A percentile compares a stretch with the other conserved stretches of the same genome.
These are phyloP conservation scores for Orthonyx spaldingii DNA, from an alignment of 2,113 vertebrate species.

Conservation along the genomic window DNA sequence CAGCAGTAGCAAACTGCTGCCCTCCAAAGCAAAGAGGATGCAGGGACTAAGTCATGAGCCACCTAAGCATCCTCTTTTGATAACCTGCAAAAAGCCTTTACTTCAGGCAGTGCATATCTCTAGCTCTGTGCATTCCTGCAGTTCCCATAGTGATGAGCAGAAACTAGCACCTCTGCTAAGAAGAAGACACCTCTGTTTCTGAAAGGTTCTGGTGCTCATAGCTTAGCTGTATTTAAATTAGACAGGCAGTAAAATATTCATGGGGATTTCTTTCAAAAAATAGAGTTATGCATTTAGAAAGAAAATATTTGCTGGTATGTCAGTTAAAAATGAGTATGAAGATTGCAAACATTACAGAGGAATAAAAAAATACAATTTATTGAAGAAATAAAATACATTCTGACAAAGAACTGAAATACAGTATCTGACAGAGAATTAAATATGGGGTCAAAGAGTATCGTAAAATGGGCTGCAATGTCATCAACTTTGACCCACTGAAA, in stretches of 20 bases:
- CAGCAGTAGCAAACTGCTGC: background rate
- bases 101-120: background rate
- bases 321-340: background rate
- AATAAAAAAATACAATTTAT: background rate
- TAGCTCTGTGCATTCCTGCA: background rate
- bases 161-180: background rate
- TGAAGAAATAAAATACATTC: background rate
- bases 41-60: background rate
- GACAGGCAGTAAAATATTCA: background rate
- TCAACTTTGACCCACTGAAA: slow-evolving; percentile 1
- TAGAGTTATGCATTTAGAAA: background rate
- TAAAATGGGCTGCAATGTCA: background rate
- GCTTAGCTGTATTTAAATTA: background rate
- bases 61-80: background rate
- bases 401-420: background rate
- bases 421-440: background rate
- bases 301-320: background rate
- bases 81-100: background rate
- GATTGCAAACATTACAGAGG: background rate
- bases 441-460: background rate
- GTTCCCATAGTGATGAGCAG: background rate
- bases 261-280: background rate
- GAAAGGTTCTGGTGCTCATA: background rate
- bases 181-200: background rate
- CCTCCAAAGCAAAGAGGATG: background rate